Conservation (phyloP, 2,888 invertebrate species). For the Phrixothrix hirtus region DNA sequence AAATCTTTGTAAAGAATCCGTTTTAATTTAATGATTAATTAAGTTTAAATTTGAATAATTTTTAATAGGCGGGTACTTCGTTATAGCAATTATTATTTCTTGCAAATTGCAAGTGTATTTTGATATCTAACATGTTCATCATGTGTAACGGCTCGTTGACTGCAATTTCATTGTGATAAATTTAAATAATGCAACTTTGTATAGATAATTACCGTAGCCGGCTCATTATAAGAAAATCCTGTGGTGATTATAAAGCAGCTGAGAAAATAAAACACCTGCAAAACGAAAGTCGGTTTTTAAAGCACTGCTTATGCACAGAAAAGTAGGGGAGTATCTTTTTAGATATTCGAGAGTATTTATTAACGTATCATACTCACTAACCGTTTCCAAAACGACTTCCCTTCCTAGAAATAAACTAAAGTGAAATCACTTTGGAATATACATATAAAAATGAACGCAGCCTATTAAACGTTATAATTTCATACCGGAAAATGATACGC, state of each 20-base stretch:
- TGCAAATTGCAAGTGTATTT: neutral
- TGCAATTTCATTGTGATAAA: neutral
- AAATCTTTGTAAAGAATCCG: too few relatives aligned
- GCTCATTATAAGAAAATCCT: neutral
- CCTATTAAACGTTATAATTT: neutral
- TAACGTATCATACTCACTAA: conserved; percentile 6
- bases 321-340: conserved; percentile 1
- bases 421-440: neutral
- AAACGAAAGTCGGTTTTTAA: conserved; percentile 24
- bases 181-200: neutral
- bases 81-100: neutral
- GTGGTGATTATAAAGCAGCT: conserved; percentile 21
- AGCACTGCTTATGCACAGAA: conserved; percentile 8
- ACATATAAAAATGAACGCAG: neutral
- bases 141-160: too few relatives aligned
- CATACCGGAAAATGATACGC: neutral
- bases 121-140: too few relatives aligned
- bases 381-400: conserved; percentile 14
- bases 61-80: too few relatives aligned
- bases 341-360: conserved; percentile 5
- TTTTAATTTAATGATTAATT: too few relatives aligned
- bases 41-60: too few relatives aligned
- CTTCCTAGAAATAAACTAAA: conserved; percentile 10
- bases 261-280: conserved; percentile 20
- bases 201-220: neutral